Percentiles rank a stretch among this genome's conserved stretches.
Evolutionary conservation across 2,113 vertebrate genomes (phyloP).

Genomic region (Rallus limicola): DNA sequence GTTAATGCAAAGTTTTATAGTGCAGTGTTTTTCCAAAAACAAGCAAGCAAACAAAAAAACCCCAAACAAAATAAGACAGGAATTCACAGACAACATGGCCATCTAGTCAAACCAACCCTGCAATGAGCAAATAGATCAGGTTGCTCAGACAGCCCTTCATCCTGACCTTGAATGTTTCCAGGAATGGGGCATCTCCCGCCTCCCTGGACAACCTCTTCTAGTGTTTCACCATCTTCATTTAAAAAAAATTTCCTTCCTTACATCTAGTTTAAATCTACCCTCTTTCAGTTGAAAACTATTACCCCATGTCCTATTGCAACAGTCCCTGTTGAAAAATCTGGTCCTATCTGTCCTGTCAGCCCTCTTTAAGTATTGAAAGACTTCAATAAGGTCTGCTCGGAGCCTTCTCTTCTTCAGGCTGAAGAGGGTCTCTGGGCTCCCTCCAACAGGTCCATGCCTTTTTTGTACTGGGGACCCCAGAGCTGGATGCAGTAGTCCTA

Average conservation of each 20-base stretch:
- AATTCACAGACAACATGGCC: not conserved
- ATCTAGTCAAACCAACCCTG: not conserved
- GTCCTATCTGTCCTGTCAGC: not conserved
- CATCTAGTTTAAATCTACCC: not conserved
- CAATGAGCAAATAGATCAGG: not conserved
- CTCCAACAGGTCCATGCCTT: no score
- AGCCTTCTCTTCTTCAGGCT: not conserved
- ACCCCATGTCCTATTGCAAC: not conserved
- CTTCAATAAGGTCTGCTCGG: not conserved
- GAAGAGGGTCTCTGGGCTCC: no score
- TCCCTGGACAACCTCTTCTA: not conserved
- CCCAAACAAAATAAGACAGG: not conserved
- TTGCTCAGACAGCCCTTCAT: not conserved
- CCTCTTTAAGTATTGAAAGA: not conserved
- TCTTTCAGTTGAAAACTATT: not conserved
- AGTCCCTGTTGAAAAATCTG: not conserved
- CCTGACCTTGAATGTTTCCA: not conserved
- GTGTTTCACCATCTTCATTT: rapidly evolving
- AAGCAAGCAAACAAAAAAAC: not conserved
- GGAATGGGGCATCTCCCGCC: not conserved
- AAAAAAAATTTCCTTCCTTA: not conserved
- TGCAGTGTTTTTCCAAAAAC: not conserved
- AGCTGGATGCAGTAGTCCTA: no score
- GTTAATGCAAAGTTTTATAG: not conserved
- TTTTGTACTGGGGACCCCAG: no score